These are phyloP conservation scores for Camarhynchus parvulus DNA, from an alignment of 2,113 vertebrate species.

Conservation along the genomic window DNA sequence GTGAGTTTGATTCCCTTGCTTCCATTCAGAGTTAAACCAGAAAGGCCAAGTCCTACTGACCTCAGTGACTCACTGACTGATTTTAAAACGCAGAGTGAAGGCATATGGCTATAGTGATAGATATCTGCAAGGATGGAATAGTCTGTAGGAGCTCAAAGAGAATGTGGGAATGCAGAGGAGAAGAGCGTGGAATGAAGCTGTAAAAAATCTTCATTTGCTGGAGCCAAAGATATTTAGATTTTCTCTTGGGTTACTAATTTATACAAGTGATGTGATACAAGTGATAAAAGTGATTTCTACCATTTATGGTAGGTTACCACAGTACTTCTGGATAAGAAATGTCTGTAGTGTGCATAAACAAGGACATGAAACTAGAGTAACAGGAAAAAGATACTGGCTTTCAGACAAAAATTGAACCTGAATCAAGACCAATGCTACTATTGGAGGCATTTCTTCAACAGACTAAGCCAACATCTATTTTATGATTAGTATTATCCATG, in stretches of 20 bases:
- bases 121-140: background rate
- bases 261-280: background rate
- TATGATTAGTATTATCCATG: background rate
- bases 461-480: background rate
- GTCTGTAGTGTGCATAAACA: background rate
- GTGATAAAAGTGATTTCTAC: background rate
- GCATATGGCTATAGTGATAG: background rate
- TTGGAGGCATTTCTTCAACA: background rate
- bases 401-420: background rate
- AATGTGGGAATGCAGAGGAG: background rate
- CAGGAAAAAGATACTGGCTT: background rate
- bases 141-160: background rate
- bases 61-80: background rate
- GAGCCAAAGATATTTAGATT: background rate
- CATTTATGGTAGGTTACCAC: background rate
- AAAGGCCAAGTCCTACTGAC: background rate
- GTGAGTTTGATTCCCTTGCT: background rate
- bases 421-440: background rate
- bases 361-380: background rate
- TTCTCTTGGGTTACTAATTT: background rate
- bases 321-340: background rate
- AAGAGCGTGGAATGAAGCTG: background rate
- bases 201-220: background rate
- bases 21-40: background rate
- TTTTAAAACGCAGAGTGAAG: background rate